Evolutionary conservation across 2,888 invertebrate species (phyloP).

Genomic region (Hoplodrina blanda): DNA sequence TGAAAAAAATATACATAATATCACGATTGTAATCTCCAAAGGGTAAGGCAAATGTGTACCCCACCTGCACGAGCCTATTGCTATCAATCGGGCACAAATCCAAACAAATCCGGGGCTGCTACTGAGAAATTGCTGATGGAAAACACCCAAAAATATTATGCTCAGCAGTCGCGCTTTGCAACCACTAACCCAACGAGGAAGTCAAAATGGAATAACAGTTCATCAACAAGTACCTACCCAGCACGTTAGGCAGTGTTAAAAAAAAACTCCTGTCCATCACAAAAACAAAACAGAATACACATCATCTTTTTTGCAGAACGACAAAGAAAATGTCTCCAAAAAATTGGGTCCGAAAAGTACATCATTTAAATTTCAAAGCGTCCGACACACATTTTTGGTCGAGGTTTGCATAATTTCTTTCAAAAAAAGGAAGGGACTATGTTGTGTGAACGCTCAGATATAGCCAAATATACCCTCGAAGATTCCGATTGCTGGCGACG

Average conservation of each 20-base stretch:
- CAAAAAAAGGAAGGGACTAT: conserved; percentile 51
- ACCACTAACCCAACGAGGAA: too few relatives aligned
- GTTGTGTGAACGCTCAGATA: conserved; percentile 66
- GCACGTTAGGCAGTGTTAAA: neutral
- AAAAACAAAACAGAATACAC: conserved; percentile 45
- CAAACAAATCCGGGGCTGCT: too few relatives aligned
- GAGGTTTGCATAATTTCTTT: conserved; percentile 59
- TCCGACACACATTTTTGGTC: conserved; percentile 48
- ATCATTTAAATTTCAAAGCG: conserved; percentile 63
- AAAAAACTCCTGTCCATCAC: conserved; percentile 14
- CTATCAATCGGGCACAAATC: too few relatives aligned
- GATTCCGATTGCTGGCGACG: conserved; percentile 70
- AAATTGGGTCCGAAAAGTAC: conserved; percentile 48
- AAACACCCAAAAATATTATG: too few relatives aligned
- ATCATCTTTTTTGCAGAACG: conserved; percentile 42
- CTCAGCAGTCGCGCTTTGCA: too few relatives aligned
- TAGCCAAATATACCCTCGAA: conserved; percentile 59
- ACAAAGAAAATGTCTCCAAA: conserved; percentile 48
- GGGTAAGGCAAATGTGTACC: too few relatives aligned
- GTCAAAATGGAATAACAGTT: neutral
- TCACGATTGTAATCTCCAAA: too few relatives aligned
- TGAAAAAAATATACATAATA: too few relatives aligned
- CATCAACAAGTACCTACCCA: neutral
- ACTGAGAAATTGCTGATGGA: too few relatives aligned
- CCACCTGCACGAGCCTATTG: too few relatives aligned